Conservation (phyloP, 2,888 invertebrate genomes). For the Nemoura dubitans region DNA sequence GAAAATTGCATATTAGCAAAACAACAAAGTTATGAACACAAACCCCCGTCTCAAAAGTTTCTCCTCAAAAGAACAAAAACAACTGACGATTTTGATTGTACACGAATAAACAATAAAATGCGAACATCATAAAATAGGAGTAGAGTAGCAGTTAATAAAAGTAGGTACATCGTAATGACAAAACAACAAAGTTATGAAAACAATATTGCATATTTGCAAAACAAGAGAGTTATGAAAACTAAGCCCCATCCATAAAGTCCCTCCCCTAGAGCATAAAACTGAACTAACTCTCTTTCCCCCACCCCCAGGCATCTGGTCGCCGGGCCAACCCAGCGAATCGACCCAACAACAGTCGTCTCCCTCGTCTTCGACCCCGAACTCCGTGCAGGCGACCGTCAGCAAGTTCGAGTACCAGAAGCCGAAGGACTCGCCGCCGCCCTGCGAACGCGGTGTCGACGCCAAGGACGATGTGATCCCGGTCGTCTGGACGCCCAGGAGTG, state of each 20-base stretch:
- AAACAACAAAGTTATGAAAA: no score
- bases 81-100: no score
- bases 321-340: constrained; percentile 58
- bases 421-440: background rate
- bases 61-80: no score
- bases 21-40: no score
- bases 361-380: constrained; percentile 52
- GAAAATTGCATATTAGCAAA: no score
- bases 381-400: background rate
- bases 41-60: no score
- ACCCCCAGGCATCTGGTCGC: constrained; percentile 69
- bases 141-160: no score
- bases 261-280: background rate
- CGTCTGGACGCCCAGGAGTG: constrained; percentile 81
- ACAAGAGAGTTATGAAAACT: no score
- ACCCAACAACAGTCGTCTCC: constrained; percentile 58
- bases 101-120: no score
- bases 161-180: no score
- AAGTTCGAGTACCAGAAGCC: constrained; percentile 27
- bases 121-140: no score
- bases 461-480: constrained; percentile 64
- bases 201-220: no score
- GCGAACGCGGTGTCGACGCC: background rate
- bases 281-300: constrained; percentile 36
- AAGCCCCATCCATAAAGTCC: background rate